Evolutionary conservation across 2,797 vertebrate species (phyloP).

Genomic region (Natrix natrix): DNA sequence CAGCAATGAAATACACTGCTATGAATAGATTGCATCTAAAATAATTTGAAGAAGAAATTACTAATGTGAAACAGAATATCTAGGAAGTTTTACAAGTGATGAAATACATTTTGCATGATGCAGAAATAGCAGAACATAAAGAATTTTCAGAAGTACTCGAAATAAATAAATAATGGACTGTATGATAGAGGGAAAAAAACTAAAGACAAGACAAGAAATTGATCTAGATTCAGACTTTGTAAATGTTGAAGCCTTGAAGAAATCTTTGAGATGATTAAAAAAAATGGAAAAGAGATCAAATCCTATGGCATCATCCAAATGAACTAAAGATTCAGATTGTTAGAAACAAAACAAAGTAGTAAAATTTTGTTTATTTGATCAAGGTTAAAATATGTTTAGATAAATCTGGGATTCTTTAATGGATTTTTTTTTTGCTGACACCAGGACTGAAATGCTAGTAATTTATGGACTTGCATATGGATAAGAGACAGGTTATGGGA

Average conservation of each 20-base stretch:
- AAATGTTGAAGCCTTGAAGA: not conserved
- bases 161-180: not conserved
- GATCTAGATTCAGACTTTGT: not conserved
- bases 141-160: not conserved
- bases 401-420: not conserved
- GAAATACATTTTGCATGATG: not conserved
- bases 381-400: not conserved
- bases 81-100: not conserved
- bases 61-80: not conserved
- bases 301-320: not conserved
- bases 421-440: not conserved
- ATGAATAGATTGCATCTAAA: not conserved
- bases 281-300: not conserved
- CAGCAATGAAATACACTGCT: not conserved
- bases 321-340: not conserved
- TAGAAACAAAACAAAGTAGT: not conserved
- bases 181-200: not conserved
- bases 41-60: not conserved
- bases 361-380: not conserved
- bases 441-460: not conserved
- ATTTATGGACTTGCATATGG: not conserved
- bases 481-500: not conserved
- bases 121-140: not conserved
- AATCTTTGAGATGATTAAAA: not conserved
- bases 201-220: not conserved